Evolutionary conservation across 2,113 vertebrate genomes (phyloP), one percentile per base, ranked within the genome.

Genomic region (Pontoporia blainvillei): DNA sequence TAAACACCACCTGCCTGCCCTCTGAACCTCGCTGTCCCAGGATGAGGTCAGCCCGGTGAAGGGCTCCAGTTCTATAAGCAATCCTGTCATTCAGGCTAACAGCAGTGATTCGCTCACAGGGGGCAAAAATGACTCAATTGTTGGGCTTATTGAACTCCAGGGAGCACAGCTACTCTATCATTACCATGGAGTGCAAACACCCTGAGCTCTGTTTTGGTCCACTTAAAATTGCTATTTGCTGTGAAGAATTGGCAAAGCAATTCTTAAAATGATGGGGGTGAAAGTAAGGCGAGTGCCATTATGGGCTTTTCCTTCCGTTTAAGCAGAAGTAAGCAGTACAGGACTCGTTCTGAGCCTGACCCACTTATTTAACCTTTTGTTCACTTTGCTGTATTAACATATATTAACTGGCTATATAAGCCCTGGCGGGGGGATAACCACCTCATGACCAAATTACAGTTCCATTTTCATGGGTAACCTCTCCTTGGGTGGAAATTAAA

Each of bases 211-310:
- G 52, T 97, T 96, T 98, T 98, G 97, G 95, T 97, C 98, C 98
- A 97, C 97, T 98, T 97, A 98, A 99, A 99, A 99, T 99, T 98
- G 98, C 97, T 98, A 97, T 99, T 98, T 99, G 98, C 97, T 98
- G 97, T 98, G 97, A 98, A 98, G 98, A 87, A 98, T 97, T 98
- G 96, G 97, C 97, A 98, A 98, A 98, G 88, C 98, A 98, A 98
- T 99, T 99, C 99, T 98, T 98, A 98, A 98, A 98, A 98, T 96
- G 91, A 97, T 97, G 98, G 97, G 97, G 91, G 95, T 98, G 97
- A 98, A 98, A 98, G 97, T 96, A 98, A 97, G 96, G 98, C 98
- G 91, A 98, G 86, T 15, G 75, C 97, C 82, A 97, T 97, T 97
- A 97, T 67, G 97, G 97, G 93, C 64, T 98, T 98, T 98, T 98